Conservation (phyloP, 2,797 vertebrate species). For the Syngnathus rostellatus region DNA sequence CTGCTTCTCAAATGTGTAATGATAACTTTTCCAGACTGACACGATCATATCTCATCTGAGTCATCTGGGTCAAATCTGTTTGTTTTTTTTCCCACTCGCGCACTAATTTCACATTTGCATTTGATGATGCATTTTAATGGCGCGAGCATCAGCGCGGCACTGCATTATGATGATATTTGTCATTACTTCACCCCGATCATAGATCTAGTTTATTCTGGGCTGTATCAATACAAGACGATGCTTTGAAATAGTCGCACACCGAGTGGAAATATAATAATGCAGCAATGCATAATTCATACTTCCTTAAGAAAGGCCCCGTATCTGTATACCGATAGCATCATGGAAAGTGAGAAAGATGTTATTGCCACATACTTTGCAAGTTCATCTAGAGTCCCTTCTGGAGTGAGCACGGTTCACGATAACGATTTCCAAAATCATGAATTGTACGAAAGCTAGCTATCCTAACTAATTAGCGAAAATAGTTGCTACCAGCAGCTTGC, state of each 20-base stretch:
- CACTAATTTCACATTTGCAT: constrained; percentile 21
- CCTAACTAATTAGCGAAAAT: not conserved
- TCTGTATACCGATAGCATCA: constrained; percentile 30
- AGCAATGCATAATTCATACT: constrained; percentile 48
- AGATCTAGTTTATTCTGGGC: constrained; percentile 13
- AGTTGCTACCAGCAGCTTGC: no score
- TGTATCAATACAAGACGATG: constrained; percentile 22
- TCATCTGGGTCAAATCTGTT: constrained; percentile 1
- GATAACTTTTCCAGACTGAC: constrained; percentile 21
- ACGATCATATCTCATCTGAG: constrained; percentile 31
- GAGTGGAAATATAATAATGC: constrained; percentile 47
- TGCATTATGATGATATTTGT: constrained; percentile 10
- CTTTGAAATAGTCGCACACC: constrained; percentile 37
- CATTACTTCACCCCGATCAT: constrained; percentile 14
- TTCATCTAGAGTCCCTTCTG: constrained; percentile 39
- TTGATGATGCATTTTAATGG: constrained; percentile 2
- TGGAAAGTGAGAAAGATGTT: constrained; percentile 38
- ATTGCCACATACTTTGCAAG: constrained; percentile 46
- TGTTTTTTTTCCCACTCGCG: constrained; percentile 13
- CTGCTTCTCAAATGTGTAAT: constrained; percentile 30
- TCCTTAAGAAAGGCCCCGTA: constrained; percentile 30
- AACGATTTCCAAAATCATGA: constrained; percentile 14
- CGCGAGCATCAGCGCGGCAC: not conserved
- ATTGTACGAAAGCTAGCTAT: not conserved
- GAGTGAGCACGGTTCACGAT: not conserved